Evolutionary conservation across 2,888 invertebrate species (phyloP), one percentile per base, ranked within the genome.

Genomic region (Drosophila hamatofila): DNA sequence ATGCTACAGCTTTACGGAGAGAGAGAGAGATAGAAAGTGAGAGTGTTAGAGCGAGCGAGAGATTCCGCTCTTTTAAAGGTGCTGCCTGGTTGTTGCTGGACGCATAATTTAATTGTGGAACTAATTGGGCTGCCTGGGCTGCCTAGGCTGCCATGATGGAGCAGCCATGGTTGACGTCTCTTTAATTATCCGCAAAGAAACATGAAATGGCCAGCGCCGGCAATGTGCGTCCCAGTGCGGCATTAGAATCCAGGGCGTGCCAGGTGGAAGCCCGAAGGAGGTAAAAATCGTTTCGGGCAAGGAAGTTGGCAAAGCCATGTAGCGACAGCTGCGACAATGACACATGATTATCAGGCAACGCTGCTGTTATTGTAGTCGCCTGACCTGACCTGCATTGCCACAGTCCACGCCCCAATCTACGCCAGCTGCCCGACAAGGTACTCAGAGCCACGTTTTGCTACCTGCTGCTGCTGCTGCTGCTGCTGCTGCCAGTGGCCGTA

Each of bases 291-390:
- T 72, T 72, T 68, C 27, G 55, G 37, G 11, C 27, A 59, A 35
- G 30, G 21, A 57, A 46, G 42, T 30, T 57, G 57, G 58, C 42
- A 46, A 49, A 49, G n/a, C 30, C 66, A 60, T 75, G 81, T 78
- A 68, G 72, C 62, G 77, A 74, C 86, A 88, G 76, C 78, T 81
- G 76, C 79, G 89, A 86, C 89, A 86, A 86, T 89, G 86, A 86
- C 89, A 87, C 89, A 86, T 89, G 86, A 87, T 86, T 84, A 86
- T 89, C 72, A 63, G 70, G 67, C 64, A 65, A 59, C 63, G 70
- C 56, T 61, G 74, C 76, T 73, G 63, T 70, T 73, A 72, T 74
- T 78, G 74, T 78, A 66, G 77, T 63, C 33, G 60, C 37, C 58
- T 42, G 63, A 69, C 59, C 78, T 68, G 57, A 69, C 63, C 72